Base-by-base conservation (phyloP, 2,113 vertebrate genomes). In the Atlantisia rogersi region DNA sequence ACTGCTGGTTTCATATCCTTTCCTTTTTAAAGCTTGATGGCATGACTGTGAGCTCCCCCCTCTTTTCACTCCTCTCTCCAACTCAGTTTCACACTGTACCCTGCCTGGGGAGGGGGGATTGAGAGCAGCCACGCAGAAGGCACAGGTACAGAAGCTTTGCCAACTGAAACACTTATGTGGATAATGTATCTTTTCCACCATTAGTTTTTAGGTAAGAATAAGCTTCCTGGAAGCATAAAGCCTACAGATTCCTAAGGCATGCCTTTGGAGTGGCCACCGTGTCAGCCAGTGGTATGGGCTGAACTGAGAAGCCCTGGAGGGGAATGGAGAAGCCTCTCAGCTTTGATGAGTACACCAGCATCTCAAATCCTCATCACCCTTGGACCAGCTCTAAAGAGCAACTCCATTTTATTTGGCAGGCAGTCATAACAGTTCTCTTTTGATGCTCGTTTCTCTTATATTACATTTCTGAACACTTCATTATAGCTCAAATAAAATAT, bases 401-500 rank as follows among this genome's bases (percentile, higher is more conserved):
- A 90, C 82, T 21, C 70, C 55, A 6, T 62, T 90, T 92, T 82
- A 85, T 80, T 80, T 82, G 74, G 83, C 40, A 92, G 95, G 63
- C 58, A 76, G 74, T 88, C 48, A 9, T 62, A 83, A 68, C 77
- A 84, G 74, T 67, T 91, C 88, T 91, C 65, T 91, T 96, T 67
- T 62, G 88, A 94, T 94, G 96, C 90, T 87, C 88, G 24, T 87
- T 86, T 88, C 88, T 84, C 83, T 91, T 53, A 81, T 79, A 95
- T 95, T 87, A 75, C 88, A 86, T 94, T 93, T 84, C 71, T 84
- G 83, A 95, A 92, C 77, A 73, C 70, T 92, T 92, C 81, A 91
- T 95, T 85, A 94, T 28, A 88, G 62, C 88, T 94, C 92, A 94
- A 91, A 94, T 79, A 88, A 96, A 96, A 96, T 31, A 60, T 82